A percentile compares a stretch with the other conserved stretches of the same genome.
Evolutionary conservation across 2,113 vertebrate species (phyloP).

Genomic region (Chlamydotis undulata): DNA sequence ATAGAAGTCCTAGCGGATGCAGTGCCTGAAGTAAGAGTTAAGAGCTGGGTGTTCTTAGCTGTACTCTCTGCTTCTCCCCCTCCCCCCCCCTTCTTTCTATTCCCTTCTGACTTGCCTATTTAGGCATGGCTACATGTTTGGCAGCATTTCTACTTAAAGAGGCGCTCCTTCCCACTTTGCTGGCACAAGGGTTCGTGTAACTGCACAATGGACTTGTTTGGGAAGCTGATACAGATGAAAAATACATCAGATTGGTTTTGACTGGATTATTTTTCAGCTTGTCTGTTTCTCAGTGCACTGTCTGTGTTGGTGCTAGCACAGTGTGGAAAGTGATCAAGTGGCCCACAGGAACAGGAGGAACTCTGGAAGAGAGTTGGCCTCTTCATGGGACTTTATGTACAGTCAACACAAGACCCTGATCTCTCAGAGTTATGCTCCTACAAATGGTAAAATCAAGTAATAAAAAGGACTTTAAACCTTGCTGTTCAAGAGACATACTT

Average conservation of each 20-base stretch:
- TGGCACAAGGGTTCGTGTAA: not conserved
- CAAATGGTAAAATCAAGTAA: not conserved
- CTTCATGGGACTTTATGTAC: not conserved
- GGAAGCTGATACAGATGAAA: slow-evolving; percentile 27
- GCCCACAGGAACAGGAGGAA: not conserved
- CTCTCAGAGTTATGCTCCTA: not conserved
- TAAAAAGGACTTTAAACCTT: not conserved
- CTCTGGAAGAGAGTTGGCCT: not conserved
- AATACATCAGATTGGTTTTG: not conserved
- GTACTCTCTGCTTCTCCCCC: not conserved
- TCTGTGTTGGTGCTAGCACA: not conserved
- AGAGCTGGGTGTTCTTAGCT: slow-evolving; percentile 2
- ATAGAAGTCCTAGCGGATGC: not conserved
- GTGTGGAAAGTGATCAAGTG: not conserved
- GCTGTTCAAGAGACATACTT: not conserved
- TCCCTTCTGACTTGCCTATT: slow-evolving; percentile 49
- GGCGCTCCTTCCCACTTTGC: slow-evolving; percentile 33
- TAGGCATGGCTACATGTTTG: slow-evolving; percentile 59
- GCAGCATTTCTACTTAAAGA: slow-evolving; percentile 59
- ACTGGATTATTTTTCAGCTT: not conserved
- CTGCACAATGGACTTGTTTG: not conserved
- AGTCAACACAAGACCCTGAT: not conserved
- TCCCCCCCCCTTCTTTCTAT: not conserved
- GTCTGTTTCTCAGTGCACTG: not conserved
- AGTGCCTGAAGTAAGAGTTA: not conserved